phyloP scores from a whole-genome alignment of 2,888 invertebrate species.

The Agonopterix subpropinquella region DNA sequence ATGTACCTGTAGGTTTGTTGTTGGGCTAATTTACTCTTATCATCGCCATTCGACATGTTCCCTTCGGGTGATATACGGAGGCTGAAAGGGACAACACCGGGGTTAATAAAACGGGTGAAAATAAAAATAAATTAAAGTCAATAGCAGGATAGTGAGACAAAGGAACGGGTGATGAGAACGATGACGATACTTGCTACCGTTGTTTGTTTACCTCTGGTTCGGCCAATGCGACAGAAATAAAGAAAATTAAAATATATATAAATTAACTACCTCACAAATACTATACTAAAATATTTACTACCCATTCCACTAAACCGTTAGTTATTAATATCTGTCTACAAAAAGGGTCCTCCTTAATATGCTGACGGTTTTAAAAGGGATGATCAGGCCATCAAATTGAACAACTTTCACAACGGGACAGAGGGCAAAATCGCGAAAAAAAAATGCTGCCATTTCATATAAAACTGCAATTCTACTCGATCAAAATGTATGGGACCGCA shows the following conservation, averaged over 20 bases:
- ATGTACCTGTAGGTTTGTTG: slow-evolving; percentile 86
- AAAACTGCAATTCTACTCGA: too few relatives aligned
- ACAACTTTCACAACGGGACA: too few relatives aligned
- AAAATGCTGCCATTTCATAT: too few relatives aligned
- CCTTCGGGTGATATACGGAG: slow-evolving; percentile 76
- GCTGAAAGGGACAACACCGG: slow-evolving; percentile 76
- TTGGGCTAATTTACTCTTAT: slow-evolving; percentile 80
- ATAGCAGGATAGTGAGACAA: slow-evolving; percentile 25
- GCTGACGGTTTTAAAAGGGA: too few relatives aligned
- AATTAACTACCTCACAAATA: slow-evolving; percentile 21
- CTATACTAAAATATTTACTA: slow-evolving; percentile 5
- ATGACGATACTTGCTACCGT: slow-evolving; percentile 37
- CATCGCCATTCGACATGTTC: slow-evolving; percentile 78
- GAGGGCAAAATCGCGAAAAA: too few relatives aligned
- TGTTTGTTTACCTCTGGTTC: slow-evolving; percentile 63
- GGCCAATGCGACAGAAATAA: slow-evolving; percentile 58
- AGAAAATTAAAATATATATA: slow-evolving; percentile 16
- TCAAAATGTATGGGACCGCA: too few relatives aligned
- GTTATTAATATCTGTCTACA: too few relatives aligned
- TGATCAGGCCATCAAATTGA: too few relatives aligned
- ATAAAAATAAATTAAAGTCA: slow-evolving; percentile 25
- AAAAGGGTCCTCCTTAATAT: too few relatives aligned
- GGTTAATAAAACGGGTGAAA: slow-evolving; percentile 55
- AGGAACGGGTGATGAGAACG: slow-evolving; percentile 42
- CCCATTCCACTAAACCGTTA: not conserved